Conservation (phyloP, 1,140 invertebrate genomes). For the Aradophagus sp. region DNA sequence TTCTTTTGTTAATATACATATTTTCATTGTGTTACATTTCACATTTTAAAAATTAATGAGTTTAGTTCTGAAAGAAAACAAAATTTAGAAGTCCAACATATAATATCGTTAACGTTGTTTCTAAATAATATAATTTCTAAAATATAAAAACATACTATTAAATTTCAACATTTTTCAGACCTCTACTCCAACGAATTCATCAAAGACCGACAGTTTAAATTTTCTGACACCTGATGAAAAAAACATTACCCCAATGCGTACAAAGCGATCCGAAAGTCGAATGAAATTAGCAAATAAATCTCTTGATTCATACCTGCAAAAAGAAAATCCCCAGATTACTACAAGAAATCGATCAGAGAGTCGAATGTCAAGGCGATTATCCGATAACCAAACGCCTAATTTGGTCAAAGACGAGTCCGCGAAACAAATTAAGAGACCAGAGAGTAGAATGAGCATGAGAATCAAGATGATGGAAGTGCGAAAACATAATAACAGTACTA, state of each 20-base stretch:
- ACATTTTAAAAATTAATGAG: too few species aligned
- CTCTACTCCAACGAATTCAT: constrained; percentile 5
- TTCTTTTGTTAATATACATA: too few species aligned
- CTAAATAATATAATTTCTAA: too few species aligned
- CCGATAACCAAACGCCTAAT: not conserved
- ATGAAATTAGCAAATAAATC: constrained; percentile 1
- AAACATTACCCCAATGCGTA: constrained; percentile 4
- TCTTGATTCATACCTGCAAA: not conserved
- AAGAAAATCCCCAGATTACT: not conserved
- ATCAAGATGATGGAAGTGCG: constrained; percentile 8
- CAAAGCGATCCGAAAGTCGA: constrained; percentile 1
- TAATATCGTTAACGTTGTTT: too few species aligned
- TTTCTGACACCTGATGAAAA: constrained; percentile 10
- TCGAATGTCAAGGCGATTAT: not conserved
- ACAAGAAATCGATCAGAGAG: constrained; percentile 8
- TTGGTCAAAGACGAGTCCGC: constrained; percentile 2
- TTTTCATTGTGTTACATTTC: too few species aligned
- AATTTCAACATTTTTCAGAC: constrained; percentile 10
- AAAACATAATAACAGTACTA: not conserved
- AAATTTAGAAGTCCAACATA: too few species aligned
- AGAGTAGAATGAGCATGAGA: constrained; percentile 17
- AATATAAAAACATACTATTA: not conserved
- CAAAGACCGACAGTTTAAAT: not conserved
- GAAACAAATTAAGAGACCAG: constrained; percentile 6
- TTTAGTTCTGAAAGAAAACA: too few species aligned